Percentiles rank a stretch among this genome's conserved stretches.
phyloP scores from a whole-genome alignment of 2,113 vertebrate species.

The Malurus elegans region DNA sequence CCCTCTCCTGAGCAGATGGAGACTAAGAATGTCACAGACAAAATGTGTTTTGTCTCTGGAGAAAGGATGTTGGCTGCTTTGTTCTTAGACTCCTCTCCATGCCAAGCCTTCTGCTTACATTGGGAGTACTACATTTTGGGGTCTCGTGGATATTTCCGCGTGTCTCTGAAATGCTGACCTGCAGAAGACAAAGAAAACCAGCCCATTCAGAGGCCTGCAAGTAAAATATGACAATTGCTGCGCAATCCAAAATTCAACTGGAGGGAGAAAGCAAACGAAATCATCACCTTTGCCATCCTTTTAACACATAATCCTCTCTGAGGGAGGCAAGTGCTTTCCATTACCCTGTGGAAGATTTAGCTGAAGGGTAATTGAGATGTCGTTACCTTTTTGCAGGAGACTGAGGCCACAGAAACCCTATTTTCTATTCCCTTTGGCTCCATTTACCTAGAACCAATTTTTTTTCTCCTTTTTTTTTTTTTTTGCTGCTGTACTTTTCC shows the following conservation, averaged over 20 bases:
- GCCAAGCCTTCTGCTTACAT: constrained; percentile 64
- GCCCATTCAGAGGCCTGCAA: background rate
- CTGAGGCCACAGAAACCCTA: background rate
- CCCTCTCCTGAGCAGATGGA: constrained; percentile 74
- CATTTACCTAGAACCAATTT: background rate
- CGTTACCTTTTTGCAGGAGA: background rate
- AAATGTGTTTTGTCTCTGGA: constrained; percentile 75
- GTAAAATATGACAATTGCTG: background rate
- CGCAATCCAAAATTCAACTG: background rate
- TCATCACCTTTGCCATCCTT: background rate
- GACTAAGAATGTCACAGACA: constrained; percentile 66
- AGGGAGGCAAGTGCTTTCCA: background rate
- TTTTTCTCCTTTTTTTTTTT: background rate
- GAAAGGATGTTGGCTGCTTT: constrained; percentile 69
- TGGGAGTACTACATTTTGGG: background rate
- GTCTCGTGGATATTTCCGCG: constrained; percentile 24
- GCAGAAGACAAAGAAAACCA: background rate
- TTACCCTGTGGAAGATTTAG: background rate
- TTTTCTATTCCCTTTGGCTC: background rate
- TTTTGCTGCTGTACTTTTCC: background rate
- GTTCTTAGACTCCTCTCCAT: constrained; percentile 36
- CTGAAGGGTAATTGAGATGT: background rate
- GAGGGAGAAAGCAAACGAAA: background rate
- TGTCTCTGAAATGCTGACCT: background rate
- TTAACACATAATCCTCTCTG: background rate